Evolutionary conservation across 2,797 vertebrate species (phyloP).

Genomic region (Lagothrix lagotricha): DNA sequence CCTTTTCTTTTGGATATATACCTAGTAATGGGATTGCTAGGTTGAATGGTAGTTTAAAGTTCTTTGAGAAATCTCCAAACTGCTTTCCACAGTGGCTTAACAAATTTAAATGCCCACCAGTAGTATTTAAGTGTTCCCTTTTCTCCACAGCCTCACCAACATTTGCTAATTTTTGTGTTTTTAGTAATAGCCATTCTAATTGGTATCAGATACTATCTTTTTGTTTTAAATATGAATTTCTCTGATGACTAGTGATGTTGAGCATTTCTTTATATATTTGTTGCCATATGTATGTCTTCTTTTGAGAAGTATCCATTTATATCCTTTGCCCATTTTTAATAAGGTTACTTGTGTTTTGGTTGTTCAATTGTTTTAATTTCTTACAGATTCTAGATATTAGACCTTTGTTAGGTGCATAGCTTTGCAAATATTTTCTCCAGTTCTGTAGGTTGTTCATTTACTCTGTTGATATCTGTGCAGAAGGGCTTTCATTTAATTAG

Average conservation of each 20-base stretch:
- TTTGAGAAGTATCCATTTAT: neutral
- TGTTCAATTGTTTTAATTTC: neutral
- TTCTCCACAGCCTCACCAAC: neutral
- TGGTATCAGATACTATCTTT: neutral
- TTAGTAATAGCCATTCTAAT: neutral
- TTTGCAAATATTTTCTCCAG: neutral
- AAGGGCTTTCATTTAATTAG: neutral
- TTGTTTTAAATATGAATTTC: neutral
- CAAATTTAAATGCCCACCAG: neutral
- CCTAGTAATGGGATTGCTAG: neutral
- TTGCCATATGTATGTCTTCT: neutral
- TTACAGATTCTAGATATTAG: neutral
- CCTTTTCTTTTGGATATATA: neutral
- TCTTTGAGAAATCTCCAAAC: neutral
- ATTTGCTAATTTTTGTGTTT: neutral
- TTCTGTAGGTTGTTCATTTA: neutral
- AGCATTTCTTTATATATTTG: neutral
- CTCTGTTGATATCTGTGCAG: neutral
- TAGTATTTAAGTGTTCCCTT: neutral
- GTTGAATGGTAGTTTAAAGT: neutral
- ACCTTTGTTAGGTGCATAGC: neutral
- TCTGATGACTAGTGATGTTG: neutral
- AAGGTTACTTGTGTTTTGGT: neutral
- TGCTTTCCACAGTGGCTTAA: neutral
- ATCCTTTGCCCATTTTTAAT: neutral